phyloP scores from a whole-genome alignment of 2,888 invertebrate genomes.

The Scaptomyza parva region DNA sequence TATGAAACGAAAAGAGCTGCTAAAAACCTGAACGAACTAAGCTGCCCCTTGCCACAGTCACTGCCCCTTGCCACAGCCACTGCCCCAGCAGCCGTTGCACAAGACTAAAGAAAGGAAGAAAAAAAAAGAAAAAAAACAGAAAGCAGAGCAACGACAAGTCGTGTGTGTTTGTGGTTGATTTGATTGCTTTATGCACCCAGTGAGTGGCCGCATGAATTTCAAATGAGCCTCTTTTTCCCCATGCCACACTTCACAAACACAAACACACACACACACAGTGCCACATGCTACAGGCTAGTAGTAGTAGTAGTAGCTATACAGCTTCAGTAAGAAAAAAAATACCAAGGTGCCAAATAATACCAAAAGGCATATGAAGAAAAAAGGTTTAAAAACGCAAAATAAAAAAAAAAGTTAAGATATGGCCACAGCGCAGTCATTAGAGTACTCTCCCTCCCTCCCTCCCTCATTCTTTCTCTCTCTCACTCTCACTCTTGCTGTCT shows the following conservation, averaged over 20 bases:
- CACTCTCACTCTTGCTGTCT: background rate
- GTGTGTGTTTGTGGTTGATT: conserved; percentile 80
- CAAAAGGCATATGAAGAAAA: conserved; percentile 41
- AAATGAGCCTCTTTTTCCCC: conserved; percentile 68
- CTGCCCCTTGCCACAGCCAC: background rate
- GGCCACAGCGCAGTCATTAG: conserved; percentile 67
- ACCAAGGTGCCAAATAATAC: conserved; percentile 52
- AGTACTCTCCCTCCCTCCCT: conserved; percentile 9
- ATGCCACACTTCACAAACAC: conserved; percentile 3
- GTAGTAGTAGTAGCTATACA: too few relatives aligned
- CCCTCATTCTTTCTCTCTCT: too few relatives aligned
- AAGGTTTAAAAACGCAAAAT: conserved; percentile 34
- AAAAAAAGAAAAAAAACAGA: background rate
- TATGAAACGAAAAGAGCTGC: conserved; percentile 66
- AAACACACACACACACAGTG: conserved; percentile 4
- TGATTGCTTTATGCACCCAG: conserved; percentile 84
- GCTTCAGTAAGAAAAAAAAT: conserved; percentile 20
- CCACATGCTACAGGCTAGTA: conserved; percentile 23
- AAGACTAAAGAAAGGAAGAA: too few relatives aligned
- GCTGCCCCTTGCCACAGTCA: background rate
- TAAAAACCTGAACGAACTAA: conserved; percentile 51
- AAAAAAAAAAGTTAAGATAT: conserved; percentile 47
- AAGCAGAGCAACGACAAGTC: conserved; percentile 16
- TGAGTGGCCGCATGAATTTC: conserved; percentile 83
- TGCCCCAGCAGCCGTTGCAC: background rate